A percentile compares a stretch with the other conserved stretches of the same genome.
phyloP scores from a whole-genome alignment of 2,797 vertebrate genomes.

The Anniella stebbinsi region DNA sequence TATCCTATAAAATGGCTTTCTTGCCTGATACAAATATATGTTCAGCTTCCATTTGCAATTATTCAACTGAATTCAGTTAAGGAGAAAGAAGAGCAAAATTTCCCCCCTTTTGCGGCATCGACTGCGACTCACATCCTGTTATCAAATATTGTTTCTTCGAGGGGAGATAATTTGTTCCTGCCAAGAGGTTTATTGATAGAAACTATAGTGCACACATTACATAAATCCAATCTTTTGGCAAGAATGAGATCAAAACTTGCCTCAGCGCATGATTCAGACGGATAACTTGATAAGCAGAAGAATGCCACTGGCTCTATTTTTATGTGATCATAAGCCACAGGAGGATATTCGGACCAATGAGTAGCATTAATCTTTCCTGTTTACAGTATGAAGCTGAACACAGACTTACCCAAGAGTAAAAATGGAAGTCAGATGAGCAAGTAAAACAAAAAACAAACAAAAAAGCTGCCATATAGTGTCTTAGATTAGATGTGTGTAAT shows the following conservation, averaged over 20 bases:
- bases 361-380: not conserved
- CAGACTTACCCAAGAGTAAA: not conserved
- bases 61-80: constrained; percentile 18
- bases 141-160: constrained; percentile 3
- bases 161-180: constrained; percentile 37
- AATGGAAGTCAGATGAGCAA: not conserved
- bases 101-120: constrained; percentile 23
- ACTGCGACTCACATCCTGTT: not conserved
- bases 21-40: not conserved
- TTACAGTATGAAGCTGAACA: not conserved
- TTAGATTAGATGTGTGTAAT: not conserved
- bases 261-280: constrained; percentile 7
- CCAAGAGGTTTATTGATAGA: not conserved
- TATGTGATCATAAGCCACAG: not conserved
- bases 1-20: not conserved
- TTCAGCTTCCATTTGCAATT: constrained; percentile 3
- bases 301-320: constrained; percentile 14
- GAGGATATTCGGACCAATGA: constrained; percentile 6
- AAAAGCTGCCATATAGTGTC: not conserved
- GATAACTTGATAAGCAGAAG: constrained; percentile 26
- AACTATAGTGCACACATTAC: not conserved
- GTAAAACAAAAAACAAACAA: constrained; percentile 1
- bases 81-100: constrained; percentile 16
- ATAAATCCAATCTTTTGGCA: constrained; percentile 40
- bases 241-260: constrained; percentile 25